A percentile compares a stretch with the other conserved stretches of the same genome.
phyloP scores from a whole-genome alignment of 2,888 invertebrate species.

The Andrena hattorfiana region DNA sequence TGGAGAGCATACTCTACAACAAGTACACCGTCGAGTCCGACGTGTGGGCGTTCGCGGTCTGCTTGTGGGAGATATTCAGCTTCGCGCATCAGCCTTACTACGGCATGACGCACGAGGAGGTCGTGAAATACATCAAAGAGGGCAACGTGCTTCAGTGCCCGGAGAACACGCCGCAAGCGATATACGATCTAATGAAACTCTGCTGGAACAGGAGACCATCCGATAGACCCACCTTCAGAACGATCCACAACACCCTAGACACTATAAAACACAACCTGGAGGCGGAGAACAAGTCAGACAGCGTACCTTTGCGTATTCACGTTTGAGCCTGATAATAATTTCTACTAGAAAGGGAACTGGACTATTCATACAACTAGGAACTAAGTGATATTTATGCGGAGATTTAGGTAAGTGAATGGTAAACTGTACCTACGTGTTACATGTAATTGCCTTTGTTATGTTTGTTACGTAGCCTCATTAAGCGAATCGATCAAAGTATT shows the following conservation, averaged over 20 bases:
- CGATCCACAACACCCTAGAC: constrained; percentile 92
- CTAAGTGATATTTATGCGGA: constrained; percentile 60
- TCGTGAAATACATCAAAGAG: constrained; percentile 96
- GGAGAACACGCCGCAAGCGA: constrained; percentile 93
- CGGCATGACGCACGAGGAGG: constrained; percentile 98
- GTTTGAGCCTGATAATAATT: constrained; percentile 72
- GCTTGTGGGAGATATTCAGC: constrained; percentile 98
- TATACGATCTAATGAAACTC: constrained; percentile 96
- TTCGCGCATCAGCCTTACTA: constrained; percentile 98
- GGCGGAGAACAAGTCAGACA: constrained; percentile 80
- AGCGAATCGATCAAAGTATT: constrained; percentile 55
- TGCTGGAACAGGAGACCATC: constrained; percentile 96
- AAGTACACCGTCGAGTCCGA: constrained; percentile 98
- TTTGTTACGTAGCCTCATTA: constrained; percentile 67
- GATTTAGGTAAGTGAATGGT: constrained; percentile 49
- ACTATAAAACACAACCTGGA: constrained; percentile 87
- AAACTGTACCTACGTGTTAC: constrained; percentile 61
- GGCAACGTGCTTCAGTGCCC: constrained; percentile 96
- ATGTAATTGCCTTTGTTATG: constrained; percentile 65
- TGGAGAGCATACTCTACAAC: constrained; percentile 98
- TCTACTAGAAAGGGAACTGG: constrained; percentile 25
- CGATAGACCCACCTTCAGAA: constrained; percentile 94
- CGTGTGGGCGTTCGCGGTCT: constrained; percentile 99
- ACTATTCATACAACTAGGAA: constrained; percentile 44
- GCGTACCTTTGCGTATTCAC: constrained; percentile 80